Evolutionary conservation across 2,888 invertebrate genomes (phyloP).

Genomic region (Ennomos erosarius): DNA sequence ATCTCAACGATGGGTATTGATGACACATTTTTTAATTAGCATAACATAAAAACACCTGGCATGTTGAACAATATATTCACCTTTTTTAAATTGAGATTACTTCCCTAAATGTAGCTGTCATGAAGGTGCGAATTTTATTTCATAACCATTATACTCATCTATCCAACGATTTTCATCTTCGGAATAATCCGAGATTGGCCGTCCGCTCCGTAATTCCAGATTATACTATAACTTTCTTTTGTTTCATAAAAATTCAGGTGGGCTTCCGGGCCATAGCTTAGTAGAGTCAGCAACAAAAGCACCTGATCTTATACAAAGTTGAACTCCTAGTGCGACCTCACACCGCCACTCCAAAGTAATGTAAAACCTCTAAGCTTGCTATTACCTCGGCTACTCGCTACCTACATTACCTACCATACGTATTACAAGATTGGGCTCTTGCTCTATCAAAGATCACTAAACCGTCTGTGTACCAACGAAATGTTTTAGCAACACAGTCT

Average conservation of each 20-base stretch:
- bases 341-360: no score
- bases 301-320: slow-evolving; percentile 4
- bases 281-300: slow-evolving; percentile 34
- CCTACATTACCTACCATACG: no score
- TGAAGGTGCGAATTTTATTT: slow-evolving; percentile 21
- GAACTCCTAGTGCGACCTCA: background rate
- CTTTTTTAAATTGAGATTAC: background rate
- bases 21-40: no score
- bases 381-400: no score
- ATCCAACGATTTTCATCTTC: slow-evolving; percentile 32
- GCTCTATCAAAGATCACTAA: no score
- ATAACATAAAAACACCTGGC: no score
- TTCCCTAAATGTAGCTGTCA: background rate
- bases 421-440: no score
- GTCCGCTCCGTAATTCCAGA: slow-evolving; percentile 42
- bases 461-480: no score
- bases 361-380: no score
- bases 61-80: background rate
- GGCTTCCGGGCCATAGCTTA: slow-evolving; percentile 32
- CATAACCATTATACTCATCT: slow-evolving; percentile 19
- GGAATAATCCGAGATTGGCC: slow-evolving; percentile 40
- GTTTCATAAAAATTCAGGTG: slow-evolving; percentile 52
- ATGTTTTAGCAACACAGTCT: no score
- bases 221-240: slow-evolving; percentile 50
- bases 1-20: no score